Percentiles rank a stretch among this genome's conserved stretches.
phyloP scores from a whole-genome alignment of 1,140 invertebrate genomes.

The Drosophila gunungcola region DNA sequence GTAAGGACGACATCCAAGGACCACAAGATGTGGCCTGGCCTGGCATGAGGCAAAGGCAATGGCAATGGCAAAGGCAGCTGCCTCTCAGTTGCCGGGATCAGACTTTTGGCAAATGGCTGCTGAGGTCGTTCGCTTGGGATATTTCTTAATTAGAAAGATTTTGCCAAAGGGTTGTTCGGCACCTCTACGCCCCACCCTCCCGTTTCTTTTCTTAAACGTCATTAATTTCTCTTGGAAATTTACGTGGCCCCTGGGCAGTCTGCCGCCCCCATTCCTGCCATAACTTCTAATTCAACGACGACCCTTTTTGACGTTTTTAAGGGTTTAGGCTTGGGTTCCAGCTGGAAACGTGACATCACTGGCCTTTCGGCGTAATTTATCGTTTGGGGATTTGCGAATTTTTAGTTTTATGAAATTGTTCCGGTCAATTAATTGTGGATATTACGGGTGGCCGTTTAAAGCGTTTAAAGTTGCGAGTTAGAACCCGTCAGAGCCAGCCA shows the following conservation, averaged over 20 bases:
- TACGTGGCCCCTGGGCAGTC: conserved; percentile 63
- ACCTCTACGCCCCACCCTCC: neutral
- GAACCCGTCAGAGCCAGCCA: conserved; percentile 6
- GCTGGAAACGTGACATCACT: conserved; percentile 62
- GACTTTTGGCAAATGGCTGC: conserved; percentile 55
- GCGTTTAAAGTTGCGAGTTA: conserved; percentile 55
- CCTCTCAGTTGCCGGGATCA: conserved; percentile 11
- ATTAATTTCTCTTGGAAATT: conserved; percentile 77
- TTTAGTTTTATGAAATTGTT: conserved; percentile 83
- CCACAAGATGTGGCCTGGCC: conserved; percentile 52
- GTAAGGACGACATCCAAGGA: conserved; percentile 39
- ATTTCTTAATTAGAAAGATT: conserved; percentile 84
- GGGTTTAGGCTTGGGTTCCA: conserved; percentile 9
- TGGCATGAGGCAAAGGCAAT: neutral
- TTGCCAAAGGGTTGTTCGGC: conserved; percentile 69
- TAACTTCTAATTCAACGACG: conserved; percentile 38
- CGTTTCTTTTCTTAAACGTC: conserved; percentile 64
- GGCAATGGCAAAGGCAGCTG: conserved; percentile 38
- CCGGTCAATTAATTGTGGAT: conserved; percentile 78
- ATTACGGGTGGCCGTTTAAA: conserved; percentile 55
- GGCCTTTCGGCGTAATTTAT: conserved; percentile 69
- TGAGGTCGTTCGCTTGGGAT: conserved; percentile 45
- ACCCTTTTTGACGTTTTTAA: conserved; percentile 65
- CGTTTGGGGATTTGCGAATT: conserved; percentile 50
- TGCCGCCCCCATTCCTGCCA: conserved; percentile 1